A percentile compares a stretch with the other conserved stretches of the same genome.
Conservation (phyloP, 2,888 invertebrate species). For the Scaptomyza caliginosa region DNA sequence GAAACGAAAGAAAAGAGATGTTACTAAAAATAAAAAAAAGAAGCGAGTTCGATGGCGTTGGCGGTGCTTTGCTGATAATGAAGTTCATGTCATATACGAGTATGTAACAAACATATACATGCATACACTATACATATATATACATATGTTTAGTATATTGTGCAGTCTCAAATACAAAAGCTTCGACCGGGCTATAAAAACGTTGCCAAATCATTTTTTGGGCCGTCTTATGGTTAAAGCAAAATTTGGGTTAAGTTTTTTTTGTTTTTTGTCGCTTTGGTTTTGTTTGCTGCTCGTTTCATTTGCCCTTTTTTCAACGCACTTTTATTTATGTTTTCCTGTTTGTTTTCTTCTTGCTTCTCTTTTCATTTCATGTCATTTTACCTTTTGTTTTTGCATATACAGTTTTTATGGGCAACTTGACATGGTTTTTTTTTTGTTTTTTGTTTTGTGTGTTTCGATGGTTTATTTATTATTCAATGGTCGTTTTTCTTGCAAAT, state of each 20-base stretch:
- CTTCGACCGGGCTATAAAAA: conserved; percentile 65
- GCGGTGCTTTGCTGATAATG: conserved; percentile 66
- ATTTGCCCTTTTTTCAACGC: conserved; percentile 68
- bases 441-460: conserved; percentile 1
- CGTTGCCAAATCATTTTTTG: conserved; percentile 73
- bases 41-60: conserved; percentile 47
- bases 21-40: conserved; percentile 63
- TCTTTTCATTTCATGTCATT: conserved; percentile 32
- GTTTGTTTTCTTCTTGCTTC: conserved; percentile 38
- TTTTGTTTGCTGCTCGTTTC: conserved; percentile 30
- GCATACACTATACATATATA: conserved; percentile 8
- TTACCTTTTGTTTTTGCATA: conserved; percentile 48
- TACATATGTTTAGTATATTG: conserved; percentile 34
- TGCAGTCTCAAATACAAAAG: conserved; percentile 59
- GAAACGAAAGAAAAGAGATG: conserved; percentile 60
- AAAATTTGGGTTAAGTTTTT: conserved; percentile 73
- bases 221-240: conserved; percentile 55
- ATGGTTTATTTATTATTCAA: conserved; percentile 66
- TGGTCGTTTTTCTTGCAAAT: conserved; percentile 46
- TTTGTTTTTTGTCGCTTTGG: conserved; percentile 42
- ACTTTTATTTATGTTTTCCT: conserved; percentile 74
- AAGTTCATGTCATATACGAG: conserved; percentile 69
- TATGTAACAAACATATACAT: conserved; percentile 14
- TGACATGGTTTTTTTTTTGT: conserved; percentile 63
- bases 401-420: conserved; percentile 53